These are phyloP conservation scores for Porphyrio hochstetteri DNA, from an alignment of 2,113 vertebrate species.

Conservation along the genomic window DNA sequence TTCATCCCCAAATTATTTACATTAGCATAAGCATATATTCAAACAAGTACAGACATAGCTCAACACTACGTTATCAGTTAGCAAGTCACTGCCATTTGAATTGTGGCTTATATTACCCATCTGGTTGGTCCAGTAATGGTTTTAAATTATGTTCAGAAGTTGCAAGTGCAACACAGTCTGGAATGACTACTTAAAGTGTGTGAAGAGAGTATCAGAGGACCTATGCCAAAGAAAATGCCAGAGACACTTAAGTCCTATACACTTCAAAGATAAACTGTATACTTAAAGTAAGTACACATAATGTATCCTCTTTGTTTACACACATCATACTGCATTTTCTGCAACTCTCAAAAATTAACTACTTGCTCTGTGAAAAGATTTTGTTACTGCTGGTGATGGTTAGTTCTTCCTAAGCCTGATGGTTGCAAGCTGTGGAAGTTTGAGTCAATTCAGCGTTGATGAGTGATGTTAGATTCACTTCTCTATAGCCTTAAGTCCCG, in stretches of 20 bases:
- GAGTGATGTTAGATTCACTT: background rate
- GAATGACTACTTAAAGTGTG: background rate
- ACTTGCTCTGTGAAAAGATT: background rate
- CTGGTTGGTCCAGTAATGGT: background rate
- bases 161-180: background rate
- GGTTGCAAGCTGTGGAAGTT: background rate
- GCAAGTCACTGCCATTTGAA: background rate
- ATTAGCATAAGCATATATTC: background rate
- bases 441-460: background rate
- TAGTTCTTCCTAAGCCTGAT: background rate
- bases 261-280: background rate
- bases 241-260: background rate
- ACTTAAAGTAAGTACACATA: background rate
- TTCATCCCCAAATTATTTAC: background rate
- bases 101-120: background rate
- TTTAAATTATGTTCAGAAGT: background rate
- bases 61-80: accelerated
- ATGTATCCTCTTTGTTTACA: background rate
- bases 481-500: background rate
- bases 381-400: background rate
- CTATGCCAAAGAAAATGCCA: background rate
- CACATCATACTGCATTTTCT: background rate
- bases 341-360: background rate
- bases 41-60: background rate
- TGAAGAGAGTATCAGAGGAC: background rate